Percentiles rank a stretch among this genome's conserved stretches.
Conservation (phyloP, 1,140 invertebrate species). For the Triops longicaudatus region DNA sequence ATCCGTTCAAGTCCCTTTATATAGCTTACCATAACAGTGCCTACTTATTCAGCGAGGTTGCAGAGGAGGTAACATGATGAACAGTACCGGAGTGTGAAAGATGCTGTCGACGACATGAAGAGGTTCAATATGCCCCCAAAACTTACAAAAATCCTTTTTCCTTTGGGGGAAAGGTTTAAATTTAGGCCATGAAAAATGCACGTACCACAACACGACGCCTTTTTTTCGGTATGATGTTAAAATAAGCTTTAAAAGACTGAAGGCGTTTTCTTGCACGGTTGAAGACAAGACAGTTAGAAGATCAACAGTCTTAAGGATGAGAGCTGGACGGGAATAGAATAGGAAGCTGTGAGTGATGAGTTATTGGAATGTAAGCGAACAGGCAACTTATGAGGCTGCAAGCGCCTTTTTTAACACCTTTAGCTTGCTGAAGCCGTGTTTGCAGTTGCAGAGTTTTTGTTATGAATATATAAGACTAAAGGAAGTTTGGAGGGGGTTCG, state of each 20-base stretch:
- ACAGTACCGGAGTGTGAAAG: neutral
- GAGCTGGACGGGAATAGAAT: neutral
- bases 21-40: no score
- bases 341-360: slow-evolving; percentile 7
- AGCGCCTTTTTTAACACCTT: neutral
- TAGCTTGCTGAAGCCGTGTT: neutral
- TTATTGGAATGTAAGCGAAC: slow-evolving; percentile 1
- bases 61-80: neutral
- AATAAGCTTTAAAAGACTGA: neutral
- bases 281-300: neutral
- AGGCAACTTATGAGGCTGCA: neutral
- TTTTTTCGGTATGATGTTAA: neutral
- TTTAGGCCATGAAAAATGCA: neutral
- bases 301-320: neutral
- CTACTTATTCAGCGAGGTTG: neutral
- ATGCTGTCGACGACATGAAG: neutral
- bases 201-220: neutral
- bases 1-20: no score
- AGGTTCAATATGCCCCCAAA: neutral
- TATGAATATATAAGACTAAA: neutral
- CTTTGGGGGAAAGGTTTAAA: neutral
- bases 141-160: neutral
- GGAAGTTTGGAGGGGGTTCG: neutral
- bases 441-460: neutral
- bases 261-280: neutral